Evolutionary conservation across 2,113 vertebrate species (phyloP).

Genomic region (Xiphophorus hellerii): DNA sequence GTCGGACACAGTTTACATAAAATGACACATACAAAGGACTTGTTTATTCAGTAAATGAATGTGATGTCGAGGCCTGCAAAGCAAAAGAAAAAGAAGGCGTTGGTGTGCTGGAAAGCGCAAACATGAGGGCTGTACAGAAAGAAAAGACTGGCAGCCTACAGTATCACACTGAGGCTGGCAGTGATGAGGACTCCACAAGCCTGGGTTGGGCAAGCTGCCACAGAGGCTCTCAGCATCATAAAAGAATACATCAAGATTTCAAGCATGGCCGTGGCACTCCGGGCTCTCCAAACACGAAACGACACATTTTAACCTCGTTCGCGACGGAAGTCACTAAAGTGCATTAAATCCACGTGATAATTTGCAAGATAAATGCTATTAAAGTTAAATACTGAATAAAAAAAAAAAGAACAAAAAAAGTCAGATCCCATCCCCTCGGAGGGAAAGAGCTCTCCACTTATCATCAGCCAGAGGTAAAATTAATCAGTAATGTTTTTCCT

Average conservation of each 20-base stretch:
- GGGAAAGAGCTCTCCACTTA: conserved; percentile 8
- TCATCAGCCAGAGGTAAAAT: conserved; percentile 35
- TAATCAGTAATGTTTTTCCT: conserved; percentile 52
- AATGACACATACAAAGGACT: conserved; percentile 12
- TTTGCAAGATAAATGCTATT: background rate
- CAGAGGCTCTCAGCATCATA: conserved; percentile 69
- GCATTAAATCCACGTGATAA: conserved; percentile 8
- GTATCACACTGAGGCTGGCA: conserved; percentile 35
- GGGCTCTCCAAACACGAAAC: conserved; percentile 34
- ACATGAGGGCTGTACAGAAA: conserved; percentile 23
- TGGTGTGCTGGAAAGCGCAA: background rate
- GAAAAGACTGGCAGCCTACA: conserved; percentile 30
- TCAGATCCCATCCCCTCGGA: conserved; percentile 7
- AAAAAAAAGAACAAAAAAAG: background rate
- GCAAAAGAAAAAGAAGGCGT: conserved; percentile 27
- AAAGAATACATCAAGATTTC: conserved; percentile 58
- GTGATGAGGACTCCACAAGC: conserved; percentile 42
- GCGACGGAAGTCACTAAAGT: conserved; percentile 3
- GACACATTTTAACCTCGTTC: conserved; percentile 17
- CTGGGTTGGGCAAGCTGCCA: conserved; percentile 62
- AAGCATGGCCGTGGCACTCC: conserved; percentile 27
- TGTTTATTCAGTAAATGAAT: conserved; percentile 16
- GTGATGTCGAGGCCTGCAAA: conserved; percentile 6
- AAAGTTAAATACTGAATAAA: conserved; percentile 16
- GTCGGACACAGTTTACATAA: conserved; percentile 17